phyloP scores from a whole-genome alignment of 2,797 vertebrate genomes.

The Chaetophractus vellerosus region DNA sequence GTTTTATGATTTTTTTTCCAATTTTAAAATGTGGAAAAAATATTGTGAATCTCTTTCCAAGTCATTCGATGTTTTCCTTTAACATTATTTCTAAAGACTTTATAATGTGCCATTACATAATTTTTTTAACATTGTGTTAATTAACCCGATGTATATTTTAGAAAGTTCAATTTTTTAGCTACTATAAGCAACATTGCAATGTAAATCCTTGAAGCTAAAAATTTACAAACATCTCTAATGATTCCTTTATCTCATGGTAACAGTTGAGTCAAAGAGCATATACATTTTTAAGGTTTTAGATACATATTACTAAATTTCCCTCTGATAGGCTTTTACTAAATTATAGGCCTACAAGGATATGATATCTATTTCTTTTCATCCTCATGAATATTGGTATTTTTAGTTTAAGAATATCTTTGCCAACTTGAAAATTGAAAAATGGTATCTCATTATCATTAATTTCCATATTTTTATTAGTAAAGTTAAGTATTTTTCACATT shows the following conservation, averaged over 20 bases:
- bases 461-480: slow-evolving; percentile 16
- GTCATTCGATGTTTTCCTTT: slow-evolving; percentile 46
- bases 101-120: background rate
- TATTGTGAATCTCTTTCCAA: background rate
- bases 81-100: background rate
- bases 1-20: background rate
- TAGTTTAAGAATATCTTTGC: slow-evolving; percentile 32
- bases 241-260: background rate
- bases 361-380: background rate
- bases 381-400: slow-evolving; percentile 13
- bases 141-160: background rate
- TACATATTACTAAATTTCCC: slow-evolving; percentile 6
- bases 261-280: background rate
- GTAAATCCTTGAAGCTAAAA: background rate
- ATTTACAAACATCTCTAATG: background rate
- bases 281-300: slow-evolving; percentile 37
- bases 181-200: background rate
- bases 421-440: slow-evolving; percentile 27
- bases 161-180: background rate
- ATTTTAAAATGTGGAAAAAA: slow-evolving; percentile 57
- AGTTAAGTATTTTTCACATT: background rate
- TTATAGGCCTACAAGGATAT: background rate
- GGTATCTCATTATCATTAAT: background rate
- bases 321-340: background rate
- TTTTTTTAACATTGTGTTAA: background rate